phyloP scores from a whole-genome alignment of 2,888 invertebrate species.

The Hololepta plana region DNA sequence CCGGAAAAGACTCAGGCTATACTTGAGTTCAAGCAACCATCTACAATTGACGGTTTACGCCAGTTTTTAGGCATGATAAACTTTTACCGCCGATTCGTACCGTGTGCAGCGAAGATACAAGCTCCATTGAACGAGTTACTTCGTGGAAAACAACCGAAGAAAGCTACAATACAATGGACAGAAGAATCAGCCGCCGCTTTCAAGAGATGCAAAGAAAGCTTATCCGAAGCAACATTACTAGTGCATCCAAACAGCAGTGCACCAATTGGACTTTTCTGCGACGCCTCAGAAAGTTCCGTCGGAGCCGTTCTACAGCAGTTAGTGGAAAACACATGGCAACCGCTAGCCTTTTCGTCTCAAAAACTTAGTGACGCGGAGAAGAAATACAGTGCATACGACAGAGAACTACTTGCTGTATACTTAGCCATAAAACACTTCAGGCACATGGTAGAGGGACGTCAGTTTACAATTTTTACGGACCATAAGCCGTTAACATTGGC shows the following conservation, averaged over 20 bases:
- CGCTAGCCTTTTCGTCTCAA: slow-evolving; percentile 20
- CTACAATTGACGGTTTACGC: no score
- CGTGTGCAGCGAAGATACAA: no score
- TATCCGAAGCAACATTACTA: slow-evolving; percentile 17
- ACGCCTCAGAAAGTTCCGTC: slow-evolving; percentile 20
- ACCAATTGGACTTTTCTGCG: slow-evolving; percentile 14
- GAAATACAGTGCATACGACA: slow-evolving; percentile 12
- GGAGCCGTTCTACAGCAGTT: slow-evolving; percentile 21
- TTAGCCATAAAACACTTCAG: slow-evolving; percentile 8
- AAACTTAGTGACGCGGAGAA: slow-evolving; percentile 17
- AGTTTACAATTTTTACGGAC: slow-evolving; percentile 9
- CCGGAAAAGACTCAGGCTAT: no score
- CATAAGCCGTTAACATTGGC: slow-evolving; percentile 9
- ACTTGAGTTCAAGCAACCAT: no score
- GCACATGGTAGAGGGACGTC: slow-evolving; percentile 8
- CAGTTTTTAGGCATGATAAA: no score
- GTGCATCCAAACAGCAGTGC: slow-evolving; percentile 16
- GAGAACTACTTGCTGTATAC: slow-evolving; percentile 9
- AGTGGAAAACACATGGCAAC: slow-evolving; percentile 13
- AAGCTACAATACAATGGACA: no score
- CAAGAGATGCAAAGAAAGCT: no score
- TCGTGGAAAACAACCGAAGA: no score
- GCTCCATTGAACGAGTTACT: no score
- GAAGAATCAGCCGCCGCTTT: no score
- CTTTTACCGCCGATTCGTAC: no score